Evolutionary conservation across 2,797 vertebrate genomes (phyloP), one percentile per base, ranked within the genome.

Genomic region (Oreochromis mossambicus): DNA sequence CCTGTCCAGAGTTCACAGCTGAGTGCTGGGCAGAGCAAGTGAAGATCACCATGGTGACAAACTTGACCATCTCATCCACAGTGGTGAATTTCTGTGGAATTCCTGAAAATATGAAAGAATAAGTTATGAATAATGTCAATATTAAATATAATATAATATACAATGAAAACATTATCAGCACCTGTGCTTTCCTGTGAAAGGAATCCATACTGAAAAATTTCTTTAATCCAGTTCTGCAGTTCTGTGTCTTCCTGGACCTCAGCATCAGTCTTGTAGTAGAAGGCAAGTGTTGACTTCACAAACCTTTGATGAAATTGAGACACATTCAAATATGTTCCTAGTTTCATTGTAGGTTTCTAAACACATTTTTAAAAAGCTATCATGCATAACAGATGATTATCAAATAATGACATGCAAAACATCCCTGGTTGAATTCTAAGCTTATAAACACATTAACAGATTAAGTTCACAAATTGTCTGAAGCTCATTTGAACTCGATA

Each of bases 121-220:
- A 36, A 63, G n/a, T 13, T 38, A 38, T 38, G 34, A 66, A 66
- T 41, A 8, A 66, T 66, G 12, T 66, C 61, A 66, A 21, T 19
- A 38, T 38, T 21, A 63, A 38, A 38, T 63, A n/a, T 38, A 38
- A 38, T 66, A 66, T 66, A 66, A 61, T 61, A 61, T 34, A 19
- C 34, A 66, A 66, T 38, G 3, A 21, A 13, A 4, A 46, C 13
- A 46, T 0, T 46, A 14, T 14, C 43, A 46, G 13, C 11, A 66
- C 61, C 61, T 8, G 34, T 21, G 61, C 19, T 66, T 29, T 12
- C 11, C 24, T 87, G 15, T 9, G 77, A 88, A 43, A 91, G 85
- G 77, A 92, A 92, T 29, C 92, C 92, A 43, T 86, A 12, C 79
- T 83, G 29, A 84, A 75, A 89, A n/a, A 93, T 92, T 34, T 91